Conservation (phyloP, 2,113 vertebrate species). For the Petaurus breviceps region DNA sequence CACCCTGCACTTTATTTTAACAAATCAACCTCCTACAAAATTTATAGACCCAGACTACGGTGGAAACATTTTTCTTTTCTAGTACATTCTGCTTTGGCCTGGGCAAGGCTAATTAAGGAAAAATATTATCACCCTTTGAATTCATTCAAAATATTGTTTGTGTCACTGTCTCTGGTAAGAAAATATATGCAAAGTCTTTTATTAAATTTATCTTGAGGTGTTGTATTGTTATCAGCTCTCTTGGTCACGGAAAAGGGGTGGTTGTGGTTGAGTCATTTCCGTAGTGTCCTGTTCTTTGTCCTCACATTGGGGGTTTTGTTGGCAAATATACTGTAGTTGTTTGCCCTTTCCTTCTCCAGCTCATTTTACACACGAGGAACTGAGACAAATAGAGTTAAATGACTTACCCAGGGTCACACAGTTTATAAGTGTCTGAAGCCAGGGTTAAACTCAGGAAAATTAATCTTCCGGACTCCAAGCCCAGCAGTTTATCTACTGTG, state of each 20-base stretch:
- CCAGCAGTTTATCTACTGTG: background rate
- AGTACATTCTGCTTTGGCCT: background rate
- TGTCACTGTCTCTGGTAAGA: background rate
- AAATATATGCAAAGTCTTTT: background rate
- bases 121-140: background rate
- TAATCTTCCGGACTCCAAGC: background rate
- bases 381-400: background rate
- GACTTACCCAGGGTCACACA: background rate
- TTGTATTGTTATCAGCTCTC: background rate
- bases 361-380: background rate
- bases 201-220: background rate
- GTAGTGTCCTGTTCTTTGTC: background rate
- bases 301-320: background rate
- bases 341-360: background rate
- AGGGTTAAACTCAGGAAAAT: background rate
- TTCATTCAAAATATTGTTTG: background rate
- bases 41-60: background rate
- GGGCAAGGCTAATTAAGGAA: background rate
- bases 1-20: background rate
- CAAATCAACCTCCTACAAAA: background rate
- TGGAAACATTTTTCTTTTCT: background rate
- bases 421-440: background rate
- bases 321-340: background rate
- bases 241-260: background rate
- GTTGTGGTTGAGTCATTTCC: background rate